Evolutionary conservation across 2,888 invertebrate genomes (phyloP).

Genomic region (Trachelus troglodyta): DNA sequence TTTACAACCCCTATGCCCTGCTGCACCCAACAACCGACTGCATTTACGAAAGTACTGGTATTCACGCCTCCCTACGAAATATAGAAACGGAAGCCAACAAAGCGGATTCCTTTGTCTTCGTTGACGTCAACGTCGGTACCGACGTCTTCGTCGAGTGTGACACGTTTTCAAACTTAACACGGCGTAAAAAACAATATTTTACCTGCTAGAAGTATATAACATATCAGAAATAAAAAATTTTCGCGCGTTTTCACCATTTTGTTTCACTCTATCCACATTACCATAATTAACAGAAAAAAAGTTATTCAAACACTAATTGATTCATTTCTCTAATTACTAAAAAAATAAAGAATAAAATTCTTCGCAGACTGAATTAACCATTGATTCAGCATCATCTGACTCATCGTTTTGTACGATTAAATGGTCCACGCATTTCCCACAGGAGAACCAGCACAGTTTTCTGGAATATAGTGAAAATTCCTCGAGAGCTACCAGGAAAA

Average conservation of each 20-base stretch:
- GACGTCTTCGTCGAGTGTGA: slow-evolving; percentile 24
- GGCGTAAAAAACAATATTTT: slow-evolving; percentile 35
- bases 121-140: slow-evolving; percentile 9
- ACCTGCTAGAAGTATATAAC: not conserved
- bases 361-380: not conserved
- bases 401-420: not conserved
- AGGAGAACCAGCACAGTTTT: not conserved
- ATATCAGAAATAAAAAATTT: not conserved
- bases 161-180: slow-evolving; percentile 27
- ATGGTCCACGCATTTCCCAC: not conserved
- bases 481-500: not conserved
- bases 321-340: not conserved
- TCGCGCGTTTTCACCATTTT: not conserved
- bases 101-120: slow-evolving; percentile 31
- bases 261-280: not conserved
- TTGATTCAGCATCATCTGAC: not conserved
- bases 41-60: slow-evolving; percentile 37
- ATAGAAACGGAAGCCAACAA: slow-evolving; percentile 27
- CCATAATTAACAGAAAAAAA: no score
- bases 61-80: slow-evolving; percentile 35
- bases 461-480: no score
- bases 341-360: not conserved
- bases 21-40: slow-evolving; percentile 5
- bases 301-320: not conserved
- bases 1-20: slow-evolving; percentile 13